Evolutionary conservation across 2,888 invertebrate species (phyloP), one percentile per base, ranked within the genome.

Genomic region (Fragum whitleyi): DNA sequence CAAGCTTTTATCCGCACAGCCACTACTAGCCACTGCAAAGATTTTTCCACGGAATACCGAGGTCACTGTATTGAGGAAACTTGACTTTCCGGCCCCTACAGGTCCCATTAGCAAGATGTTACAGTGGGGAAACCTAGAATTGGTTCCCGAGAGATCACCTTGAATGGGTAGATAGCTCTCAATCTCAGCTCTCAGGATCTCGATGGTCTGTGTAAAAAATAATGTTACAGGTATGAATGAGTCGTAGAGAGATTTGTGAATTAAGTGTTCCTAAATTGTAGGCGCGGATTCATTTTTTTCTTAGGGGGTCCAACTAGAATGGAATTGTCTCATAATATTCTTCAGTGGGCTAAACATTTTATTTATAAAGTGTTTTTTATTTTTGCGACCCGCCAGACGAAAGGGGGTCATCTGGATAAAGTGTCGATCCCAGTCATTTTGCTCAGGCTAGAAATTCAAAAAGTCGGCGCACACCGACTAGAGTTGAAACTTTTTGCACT

Each of bases 31-130:
- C 5, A 55, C 39, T n/a, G 62, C 36, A 16, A 71, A 71, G 11
- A 77, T 71, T 42, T 62, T 61, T 2, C 53, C 55, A n/a, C 77
- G 47, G 26, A 77, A 77, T 5, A 62, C 62, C 19, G 77, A 77
- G 14, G 47, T 77, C 19, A 71, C 23, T 1, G 77, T 77, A 32
- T 77, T 77, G n/a, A 59, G 1, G 59, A 59, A 59, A 59, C 59
- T 59, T 19, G 59, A 59, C 26, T 59, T 59, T 11, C 59, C 59
- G 7, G 59, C 59, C 0, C 59, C 59, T 26, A 59, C 59, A 5
- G 59, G 59, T 6, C 59, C 59, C 23, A 59, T 26, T 16, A 59
- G 19, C 29, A 59, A 28, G 26, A 59, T 59, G 2, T 59, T 59
- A 23, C 21, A 21, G 23, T 2, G 14, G 2, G 57, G 57, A 3